These are phyloP conservation scores for Myopa testacea DNA, from an alignment of 2,888 invertebrate species.

Conservation along the genomic window DNA sequence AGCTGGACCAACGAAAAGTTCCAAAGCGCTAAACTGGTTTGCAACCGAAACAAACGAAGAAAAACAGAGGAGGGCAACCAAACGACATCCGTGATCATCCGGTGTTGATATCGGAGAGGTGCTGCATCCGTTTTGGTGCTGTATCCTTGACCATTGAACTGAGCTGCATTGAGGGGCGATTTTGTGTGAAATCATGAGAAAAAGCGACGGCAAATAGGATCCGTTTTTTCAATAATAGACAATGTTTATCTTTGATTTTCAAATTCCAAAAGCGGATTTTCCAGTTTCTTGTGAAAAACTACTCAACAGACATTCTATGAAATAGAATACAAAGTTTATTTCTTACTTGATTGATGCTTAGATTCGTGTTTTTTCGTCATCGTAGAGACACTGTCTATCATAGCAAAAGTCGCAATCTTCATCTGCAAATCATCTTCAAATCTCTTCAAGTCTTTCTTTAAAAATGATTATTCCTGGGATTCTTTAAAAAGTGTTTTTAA, in stretches of 20 bases:
- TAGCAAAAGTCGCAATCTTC: no score
- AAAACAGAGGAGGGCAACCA: slow-evolving; percentile 42
- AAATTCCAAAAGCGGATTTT: not conserved
- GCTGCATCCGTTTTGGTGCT: slow-evolving; percentile 45
- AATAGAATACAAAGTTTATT: no score
- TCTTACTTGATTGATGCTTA: no score
- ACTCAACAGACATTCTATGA: no score
- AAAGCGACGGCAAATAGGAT: slow-evolving; percentile 44
- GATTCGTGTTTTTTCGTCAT: no score
- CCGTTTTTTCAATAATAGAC: slow-evolving; percentile 17
- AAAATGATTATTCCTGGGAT: no score
- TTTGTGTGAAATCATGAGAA: slow-evolving; percentile 51
- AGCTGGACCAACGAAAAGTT: slow-evolving; percentile 47
- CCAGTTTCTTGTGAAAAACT: slow-evolving; percentile 5
- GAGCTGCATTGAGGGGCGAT: slow-evolving; percentile 1
- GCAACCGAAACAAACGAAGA: not conserved
- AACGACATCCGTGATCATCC: slow-evolving; percentile 51
- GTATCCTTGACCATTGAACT: slow-evolving; percentile 66
- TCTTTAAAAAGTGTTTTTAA: no score
- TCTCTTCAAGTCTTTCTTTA: no score
- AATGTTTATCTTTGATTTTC: slow-evolving; percentile 21
- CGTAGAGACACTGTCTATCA: no score
- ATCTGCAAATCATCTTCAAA: no score
- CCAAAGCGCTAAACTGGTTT: slow-evolving; percentile 33
- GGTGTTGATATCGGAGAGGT: slow-evolving; percentile 8